Evolutionary conservation across 2,797 vertebrate genomes (phyloP).

Genomic region (Lagorchestes hirsutus): DNA sequence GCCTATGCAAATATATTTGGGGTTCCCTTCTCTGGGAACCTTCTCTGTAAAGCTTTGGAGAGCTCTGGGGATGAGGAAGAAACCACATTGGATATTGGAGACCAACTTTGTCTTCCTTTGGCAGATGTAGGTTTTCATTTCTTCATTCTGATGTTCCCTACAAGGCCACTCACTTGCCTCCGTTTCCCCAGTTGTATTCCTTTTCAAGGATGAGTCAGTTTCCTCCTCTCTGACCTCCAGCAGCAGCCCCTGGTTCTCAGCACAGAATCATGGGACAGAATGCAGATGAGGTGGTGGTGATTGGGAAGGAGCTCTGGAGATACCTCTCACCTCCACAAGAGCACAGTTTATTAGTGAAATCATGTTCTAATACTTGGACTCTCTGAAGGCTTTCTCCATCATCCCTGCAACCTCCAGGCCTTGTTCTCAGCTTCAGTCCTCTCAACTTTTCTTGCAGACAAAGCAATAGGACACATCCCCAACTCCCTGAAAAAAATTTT

Average conservation of each 20-base stretch:
- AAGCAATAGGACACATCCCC: not conserved
- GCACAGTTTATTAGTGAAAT: not conserved
- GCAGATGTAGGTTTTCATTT: not conserved
- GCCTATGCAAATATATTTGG: not conserved
- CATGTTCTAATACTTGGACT: not conserved
- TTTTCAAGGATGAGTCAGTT: not conserved
- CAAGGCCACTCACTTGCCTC: not conserved
- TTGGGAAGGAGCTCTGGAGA: not conserved
- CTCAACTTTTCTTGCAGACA: not conserved
- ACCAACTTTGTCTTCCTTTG: not conserved
- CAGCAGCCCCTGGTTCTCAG: not conserved
- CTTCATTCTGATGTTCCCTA: not conserved
- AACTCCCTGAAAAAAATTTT: not conserved
- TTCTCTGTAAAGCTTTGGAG: not conserved
- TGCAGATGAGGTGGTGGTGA: not conserved
- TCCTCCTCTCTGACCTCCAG: not conserved
- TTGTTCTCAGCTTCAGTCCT: not conserved
- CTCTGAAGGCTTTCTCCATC: fast-evolving
- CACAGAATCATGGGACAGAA: not conserved
- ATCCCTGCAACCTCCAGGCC: not conserved
- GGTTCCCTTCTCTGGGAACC: not conserved
- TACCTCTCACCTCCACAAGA: too few species aligned
- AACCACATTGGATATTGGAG: not conserved
- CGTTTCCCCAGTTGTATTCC: not conserved
- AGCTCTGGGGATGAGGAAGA: not conserved